These are phyloP conservation scores for Cebus imitator DNA, from an alignment of 2,113 vertebrate species.

Conservation along the genomic window DNA sequence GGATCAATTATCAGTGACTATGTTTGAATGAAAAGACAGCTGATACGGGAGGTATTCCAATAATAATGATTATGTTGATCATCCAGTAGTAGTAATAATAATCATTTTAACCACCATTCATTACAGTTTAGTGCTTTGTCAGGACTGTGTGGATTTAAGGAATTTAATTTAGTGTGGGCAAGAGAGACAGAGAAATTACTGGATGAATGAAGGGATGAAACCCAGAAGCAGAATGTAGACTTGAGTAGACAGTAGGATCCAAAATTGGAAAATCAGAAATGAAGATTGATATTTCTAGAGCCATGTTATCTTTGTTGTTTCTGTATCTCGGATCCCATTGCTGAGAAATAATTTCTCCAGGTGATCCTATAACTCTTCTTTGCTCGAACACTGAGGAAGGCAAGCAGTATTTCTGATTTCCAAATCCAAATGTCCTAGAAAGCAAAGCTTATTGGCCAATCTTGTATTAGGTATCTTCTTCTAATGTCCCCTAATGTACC, in stretches of 20 bases:
- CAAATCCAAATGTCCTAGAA: not conserved
- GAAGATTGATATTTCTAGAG: not conserved
- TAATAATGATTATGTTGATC: not conserved
- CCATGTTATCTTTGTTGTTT: not conserved
- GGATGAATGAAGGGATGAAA: not conserved
- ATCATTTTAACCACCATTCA: not conserved
- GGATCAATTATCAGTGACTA: not conserved
- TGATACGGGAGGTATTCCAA: not conserved
- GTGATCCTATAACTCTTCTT: not conserved
- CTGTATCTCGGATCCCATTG: not conserved
- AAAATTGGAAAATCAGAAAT: not conserved
- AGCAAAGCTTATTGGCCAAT: not conserved
- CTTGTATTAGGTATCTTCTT: not conserved
- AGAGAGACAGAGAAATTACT: not conserved
- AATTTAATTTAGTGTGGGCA: not conserved
- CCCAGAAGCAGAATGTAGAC: not conserved
- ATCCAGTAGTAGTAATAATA: not conserved
- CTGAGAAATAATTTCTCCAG: not conserved
- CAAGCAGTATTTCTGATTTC: not conserved
- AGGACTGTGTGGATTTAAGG: not conserved
- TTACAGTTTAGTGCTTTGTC: not conserved
- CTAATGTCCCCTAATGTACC: rapidly evolving
- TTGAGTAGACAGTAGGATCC: not conserved
- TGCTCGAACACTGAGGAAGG: not conserved
- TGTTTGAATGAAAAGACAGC: not conserved